A percentile compares a stretch with the other conserved stretches of the same genome.
Evolutionary conservation across 1,140 invertebrate species (phyloP).

Genomic region (Prorops nasuta): DNA sequence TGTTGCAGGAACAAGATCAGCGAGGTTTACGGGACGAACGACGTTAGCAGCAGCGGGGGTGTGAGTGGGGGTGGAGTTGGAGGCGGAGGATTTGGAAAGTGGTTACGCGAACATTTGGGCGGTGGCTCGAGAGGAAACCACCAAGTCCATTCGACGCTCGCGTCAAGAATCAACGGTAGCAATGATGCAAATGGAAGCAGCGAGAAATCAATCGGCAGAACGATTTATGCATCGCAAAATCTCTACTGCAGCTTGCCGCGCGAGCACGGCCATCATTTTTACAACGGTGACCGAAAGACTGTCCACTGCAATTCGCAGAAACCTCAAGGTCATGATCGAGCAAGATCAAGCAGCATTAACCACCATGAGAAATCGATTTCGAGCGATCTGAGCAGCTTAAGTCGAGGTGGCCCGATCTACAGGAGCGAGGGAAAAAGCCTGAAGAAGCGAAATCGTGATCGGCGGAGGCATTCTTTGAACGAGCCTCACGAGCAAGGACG

Average conservation of each 20-base stretch:
- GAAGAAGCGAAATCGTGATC: conserved; percentile 41
- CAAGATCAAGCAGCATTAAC: conserved; percentile 28
- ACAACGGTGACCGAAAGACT: conserved; percentile 30
- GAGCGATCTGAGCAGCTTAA: conserved; percentile 28
- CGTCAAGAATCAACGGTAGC: conserved; percentile 18
- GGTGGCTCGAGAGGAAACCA: conserved; percentile 39
- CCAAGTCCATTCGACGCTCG: conserved; percentile 16
- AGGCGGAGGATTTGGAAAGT: conserved; percentile 44
- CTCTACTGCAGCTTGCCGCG: conserved; percentile 47
- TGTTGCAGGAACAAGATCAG: conserved; percentile 26
- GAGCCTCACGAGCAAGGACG: conserved; percentile 35
- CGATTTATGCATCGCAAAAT: conserved; percentile 44
- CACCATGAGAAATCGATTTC: conserved; percentile 33
- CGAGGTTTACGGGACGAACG: conserved; percentile 12
- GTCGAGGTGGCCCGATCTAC: conserved; percentile 40
- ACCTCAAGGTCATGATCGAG: conserved; percentile 25
- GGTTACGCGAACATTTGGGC: conserved; percentile 44
- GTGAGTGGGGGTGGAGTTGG: conserved; percentile 24
- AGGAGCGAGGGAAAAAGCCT: conserved; percentile 43
- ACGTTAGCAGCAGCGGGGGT: conserved; percentile 16
- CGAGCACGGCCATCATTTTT: conserved; percentile 34
- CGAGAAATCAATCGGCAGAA: conserved; percentile 37
- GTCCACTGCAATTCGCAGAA: conserved; percentile 22
- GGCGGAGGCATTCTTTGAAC: conserved; percentile 45
- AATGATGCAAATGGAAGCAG: conserved; percentile 14